A percentile compares a stretch with the other conserved stretches of the same genome.
Conservation (phyloP, 2,113 vertebrate genomes). For the Chaetops frenatus region DNA sequence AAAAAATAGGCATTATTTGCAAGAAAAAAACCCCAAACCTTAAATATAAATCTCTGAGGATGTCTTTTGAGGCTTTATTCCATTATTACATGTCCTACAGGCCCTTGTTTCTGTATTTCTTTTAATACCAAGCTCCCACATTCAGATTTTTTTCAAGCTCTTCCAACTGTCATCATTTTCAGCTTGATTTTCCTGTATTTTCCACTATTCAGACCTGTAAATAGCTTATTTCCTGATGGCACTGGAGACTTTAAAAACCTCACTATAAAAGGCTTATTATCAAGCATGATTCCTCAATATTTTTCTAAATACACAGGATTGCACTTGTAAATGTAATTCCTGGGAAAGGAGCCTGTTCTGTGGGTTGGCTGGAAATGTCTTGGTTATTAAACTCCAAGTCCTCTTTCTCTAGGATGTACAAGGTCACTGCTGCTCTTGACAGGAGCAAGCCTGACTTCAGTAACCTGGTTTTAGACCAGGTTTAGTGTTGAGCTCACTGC, state of each 20-base stretch:
- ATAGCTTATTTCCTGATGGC: not conserved
- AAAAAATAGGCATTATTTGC: not conserved
- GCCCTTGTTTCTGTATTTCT: not conserved
- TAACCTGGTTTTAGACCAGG: not conserved
- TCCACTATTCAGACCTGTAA: not conserved
- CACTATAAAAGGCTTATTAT: not conserved
- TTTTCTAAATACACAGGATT: not conserved
- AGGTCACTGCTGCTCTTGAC: not conserved
- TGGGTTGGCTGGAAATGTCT: not conserved
- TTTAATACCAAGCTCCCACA: not conserved
- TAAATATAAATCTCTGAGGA: not conserved
- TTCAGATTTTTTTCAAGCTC: not conserved
- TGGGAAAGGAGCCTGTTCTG: not conserved
- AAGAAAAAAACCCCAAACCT: not conserved
- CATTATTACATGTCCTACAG: not conserved
- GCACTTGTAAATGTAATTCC: not conserved
- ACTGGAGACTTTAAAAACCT: not conserved
- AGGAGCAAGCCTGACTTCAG: not conserved
- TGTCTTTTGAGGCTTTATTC: not conserved
- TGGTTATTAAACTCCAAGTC: not conserved
- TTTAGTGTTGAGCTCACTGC: not conserved
- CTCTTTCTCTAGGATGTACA: not conserved
- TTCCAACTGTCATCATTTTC: not conserved
- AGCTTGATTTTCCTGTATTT: not conserved
- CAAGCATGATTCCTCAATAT: not conserved